Evolutionary conservation across 2,113 vertebrate genomes (phyloP).

Genomic region (Psophia crepitans): DNA sequence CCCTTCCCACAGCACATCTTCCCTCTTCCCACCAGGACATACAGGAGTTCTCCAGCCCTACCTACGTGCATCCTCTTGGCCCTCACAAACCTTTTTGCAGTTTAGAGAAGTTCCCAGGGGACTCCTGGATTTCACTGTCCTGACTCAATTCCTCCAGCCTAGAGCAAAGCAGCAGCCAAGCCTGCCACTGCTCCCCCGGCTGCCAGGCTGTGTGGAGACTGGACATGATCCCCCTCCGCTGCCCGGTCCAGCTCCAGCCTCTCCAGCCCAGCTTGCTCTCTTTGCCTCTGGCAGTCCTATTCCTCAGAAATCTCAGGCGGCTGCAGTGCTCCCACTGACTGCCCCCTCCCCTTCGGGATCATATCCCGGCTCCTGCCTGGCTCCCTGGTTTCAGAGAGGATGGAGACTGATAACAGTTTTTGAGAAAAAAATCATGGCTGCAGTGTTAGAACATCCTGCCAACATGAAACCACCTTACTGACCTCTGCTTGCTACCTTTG

Average conservation of each 20-base stretch:
- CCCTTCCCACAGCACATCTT: not conserved
- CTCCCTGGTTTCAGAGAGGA: not conserved
- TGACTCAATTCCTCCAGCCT: not conserved
- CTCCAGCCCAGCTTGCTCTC: not conserved
- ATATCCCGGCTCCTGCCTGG: not conserved
- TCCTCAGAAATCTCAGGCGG: not conserved
- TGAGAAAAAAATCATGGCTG: not conserved
- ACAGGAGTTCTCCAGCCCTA: not conserved
- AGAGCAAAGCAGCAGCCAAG: not conserved
- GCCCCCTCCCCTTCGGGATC: not conserved
- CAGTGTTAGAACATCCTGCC: not conserved
- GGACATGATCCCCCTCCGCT: fast-evolving
- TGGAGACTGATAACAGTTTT: not conserved
- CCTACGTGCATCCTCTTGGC: not conserved
- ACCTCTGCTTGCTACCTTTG: not conserved
- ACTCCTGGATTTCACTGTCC: not conserved
- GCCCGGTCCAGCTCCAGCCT: not conserved
- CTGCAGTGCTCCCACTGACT: not conserved
- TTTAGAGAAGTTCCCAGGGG: not conserved
- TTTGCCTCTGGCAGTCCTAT: not conserved
- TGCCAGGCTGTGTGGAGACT: not conserved
- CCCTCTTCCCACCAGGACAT: not conserved
- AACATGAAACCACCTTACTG: not conserved
- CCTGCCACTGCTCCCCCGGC: not conserved
- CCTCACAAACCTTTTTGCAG: not conserved